Base-by-base conservation (phyloP, 2,888 invertebrate genomes). In the Nipponacmea schrenckii region DNA sequence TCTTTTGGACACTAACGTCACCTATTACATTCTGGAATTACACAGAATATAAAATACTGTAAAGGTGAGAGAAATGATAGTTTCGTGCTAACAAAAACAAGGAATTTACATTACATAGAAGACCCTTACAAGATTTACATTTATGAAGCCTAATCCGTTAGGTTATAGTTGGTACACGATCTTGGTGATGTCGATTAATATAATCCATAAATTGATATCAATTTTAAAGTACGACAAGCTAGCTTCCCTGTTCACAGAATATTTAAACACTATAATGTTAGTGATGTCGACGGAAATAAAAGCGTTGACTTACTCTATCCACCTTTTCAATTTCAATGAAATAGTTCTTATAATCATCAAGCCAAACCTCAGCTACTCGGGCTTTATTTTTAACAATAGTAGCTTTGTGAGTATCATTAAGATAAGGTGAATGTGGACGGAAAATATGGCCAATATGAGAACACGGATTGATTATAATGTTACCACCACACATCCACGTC, bases 401-500 rank as follows among this genome's bases (percentile, higher is more conserved):
- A 90, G 98, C 97, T 69, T 97, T 96, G 69, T 97, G 97, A 62
- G 94, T 92, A 75, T 96, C 92, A 97, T 98, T 98, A 90, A 97
- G 96, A 91, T 98, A 98, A 0, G 98, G 98, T 10, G 96, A 96
- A 73, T 97, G 92, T 89, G 97, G 97, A 77, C 98, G 92, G 91
- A 99, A 99, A 87, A 99, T 97, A 90, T 99, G 98, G 2, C 98
- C 98, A 64, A 98, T 98, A 90, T 98, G 98, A 12, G 97, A 97
- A 88, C 98, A 98, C 2, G 98, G 98, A 27, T 97, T 94, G 79
- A 98, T 98, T 90, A 98, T 97, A 80, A 98, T 90, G 0, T 95
- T 95, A 67, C 98, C 98, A 70, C 98, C 98, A 86, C 98, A 99
- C 98, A 98, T 98, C 98, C 98, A 99, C 20, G 96, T 95, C 92